phyloP scores from a whole-genome alignment of 2,113 vertebrate species.

The Etheostoma spectabile region DNA sequence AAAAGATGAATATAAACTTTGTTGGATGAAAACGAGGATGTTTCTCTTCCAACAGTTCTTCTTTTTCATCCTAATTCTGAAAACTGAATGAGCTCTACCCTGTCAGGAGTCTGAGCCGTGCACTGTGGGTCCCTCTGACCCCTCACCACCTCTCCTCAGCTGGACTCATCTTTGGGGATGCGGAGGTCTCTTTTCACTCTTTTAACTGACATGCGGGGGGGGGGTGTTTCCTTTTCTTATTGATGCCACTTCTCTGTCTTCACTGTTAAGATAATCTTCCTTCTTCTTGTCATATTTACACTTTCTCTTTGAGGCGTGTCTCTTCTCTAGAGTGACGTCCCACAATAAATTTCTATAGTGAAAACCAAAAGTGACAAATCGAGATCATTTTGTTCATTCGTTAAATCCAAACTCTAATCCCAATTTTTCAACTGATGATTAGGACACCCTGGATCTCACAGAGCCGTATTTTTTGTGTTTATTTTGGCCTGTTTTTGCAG shows the following conservation, averaged over 20 bases:
- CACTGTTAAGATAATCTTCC: not conserved
- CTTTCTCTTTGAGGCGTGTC: not conserved
- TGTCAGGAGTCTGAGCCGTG: not conserved
- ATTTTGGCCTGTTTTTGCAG: not conserved
- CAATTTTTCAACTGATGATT: not conserved
- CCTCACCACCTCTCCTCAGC: not conserved
- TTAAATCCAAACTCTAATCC: too few relatives aligned
- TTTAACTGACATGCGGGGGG: not conserved
- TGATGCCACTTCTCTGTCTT: not conserved
- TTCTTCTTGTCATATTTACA: not conserved
- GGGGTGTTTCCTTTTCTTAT: not conserved
- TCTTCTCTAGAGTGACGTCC: not conserved
- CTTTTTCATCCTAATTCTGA: not conserved
- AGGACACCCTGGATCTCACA: not conserved
- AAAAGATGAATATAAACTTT: not conserved
- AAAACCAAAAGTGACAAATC: too few relatives aligned
- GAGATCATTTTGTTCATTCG: too few relatives aligned
- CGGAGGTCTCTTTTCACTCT: slow-evolving; percentile 4
- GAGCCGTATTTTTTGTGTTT: not conserved
- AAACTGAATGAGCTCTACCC: not conserved
- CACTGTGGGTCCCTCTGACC: slow-evolving; percentile 16
- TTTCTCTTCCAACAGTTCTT: not conserved
- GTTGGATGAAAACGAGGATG: not conserved
- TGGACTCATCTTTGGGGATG: slow-evolving; percentile 2
- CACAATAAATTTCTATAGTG: not conserved